Conservation (phyloP, 92 coral and sea anemone genomes). For the Zoanthus sociatus region DNA sequence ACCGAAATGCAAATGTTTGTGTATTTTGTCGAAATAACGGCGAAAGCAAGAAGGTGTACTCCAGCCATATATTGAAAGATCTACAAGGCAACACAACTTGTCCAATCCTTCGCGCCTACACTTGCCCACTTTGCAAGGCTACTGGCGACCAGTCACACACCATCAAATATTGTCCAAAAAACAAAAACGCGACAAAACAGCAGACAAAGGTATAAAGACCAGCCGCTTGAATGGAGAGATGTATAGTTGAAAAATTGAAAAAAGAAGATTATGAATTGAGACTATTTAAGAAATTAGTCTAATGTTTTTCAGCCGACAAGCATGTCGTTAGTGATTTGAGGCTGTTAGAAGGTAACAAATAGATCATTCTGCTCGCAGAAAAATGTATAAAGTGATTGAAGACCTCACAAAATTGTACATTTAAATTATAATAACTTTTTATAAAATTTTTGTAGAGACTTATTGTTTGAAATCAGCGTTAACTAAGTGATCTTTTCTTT, state of each 20-base stretch:
- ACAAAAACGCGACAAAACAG: conserved; percentile 85
- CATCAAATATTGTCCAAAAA: conserved; percentile 98
- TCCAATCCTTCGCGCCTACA: conserved; percentile 97
- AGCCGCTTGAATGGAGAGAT: neutral
- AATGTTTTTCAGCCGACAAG: neutral
- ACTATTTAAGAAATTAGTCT: neutral
- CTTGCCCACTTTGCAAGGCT: conserved; percentile 98
- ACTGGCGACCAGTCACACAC: conserved; percentile 98
- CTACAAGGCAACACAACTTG: conserved; percentile 96
- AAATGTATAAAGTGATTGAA: conserved; percentile 8
- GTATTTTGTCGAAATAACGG: conserved; percentile 99
- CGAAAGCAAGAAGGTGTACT: conserved; percentile 97
- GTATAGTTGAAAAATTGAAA: neutral
- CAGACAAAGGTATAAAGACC: conserved; percentile 25
- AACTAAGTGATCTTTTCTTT: conserved; percentile 26
- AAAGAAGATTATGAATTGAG: neutral
- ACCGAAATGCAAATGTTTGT: conserved; percentile 98
- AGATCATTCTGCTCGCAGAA: conserved; percentile 1
- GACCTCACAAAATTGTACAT: conserved; percentile 18
- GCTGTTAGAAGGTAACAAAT: neutral
- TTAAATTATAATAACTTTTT: conserved; percentile 34
- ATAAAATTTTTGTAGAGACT: conserved; percentile 26
- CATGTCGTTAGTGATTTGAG: neutral
- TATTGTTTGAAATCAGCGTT: conserved; percentile 29
- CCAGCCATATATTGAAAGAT: conserved; percentile 95